Percentiles rank a stretch among this genome's conserved stretches.
These are phyloP conservation scores for Trichogramma pretiosum DNA, from an alignment of 1,140 invertebrate species.

Conservation along the genomic window DNA sequence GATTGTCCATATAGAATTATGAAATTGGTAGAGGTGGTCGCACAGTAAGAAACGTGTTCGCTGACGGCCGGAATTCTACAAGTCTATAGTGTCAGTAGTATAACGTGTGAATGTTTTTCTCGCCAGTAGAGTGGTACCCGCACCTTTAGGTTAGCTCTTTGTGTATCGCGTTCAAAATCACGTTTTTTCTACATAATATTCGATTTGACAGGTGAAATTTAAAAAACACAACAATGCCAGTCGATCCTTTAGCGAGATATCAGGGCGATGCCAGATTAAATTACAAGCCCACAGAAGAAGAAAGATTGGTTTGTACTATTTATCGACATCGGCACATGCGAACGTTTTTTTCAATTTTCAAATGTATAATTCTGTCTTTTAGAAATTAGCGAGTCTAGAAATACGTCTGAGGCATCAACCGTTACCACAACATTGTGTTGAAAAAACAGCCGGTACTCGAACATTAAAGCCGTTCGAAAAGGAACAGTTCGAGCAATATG, in stretches of 20 bases:
- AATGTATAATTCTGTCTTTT: background rate
- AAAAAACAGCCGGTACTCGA: slow-evolving; percentile 24
- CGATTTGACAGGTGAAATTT: background rate
- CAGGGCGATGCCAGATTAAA: no score
- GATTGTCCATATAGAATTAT: no score
- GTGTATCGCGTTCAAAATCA: background rate
- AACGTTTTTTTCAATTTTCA: background rate
- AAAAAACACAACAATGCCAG: no score
- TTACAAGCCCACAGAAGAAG: slow-evolving; percentile 2
- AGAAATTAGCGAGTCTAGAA: slow-evolving; percentile 14
- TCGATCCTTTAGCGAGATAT: no score
- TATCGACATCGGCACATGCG: background rate
- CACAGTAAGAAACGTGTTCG: no score
- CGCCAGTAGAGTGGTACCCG: no score
- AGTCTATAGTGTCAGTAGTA: no score
- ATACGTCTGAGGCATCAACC: slow-evolving; percentile 21
- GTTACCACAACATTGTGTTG: slow-evolving; percentile 29
- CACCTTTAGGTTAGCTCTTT: no score
- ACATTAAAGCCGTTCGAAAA: slow-evolving; percentile 15
- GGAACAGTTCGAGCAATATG: slow-evolving; percentile 20
- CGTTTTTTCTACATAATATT: background rate
- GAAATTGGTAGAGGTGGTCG: no score
- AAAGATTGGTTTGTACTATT: background rate
- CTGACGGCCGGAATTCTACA: no score
- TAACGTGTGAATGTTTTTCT: no score